These are phyloP conservation scores for Eriocheir sinensis DNA, from an alignment of 1,140 invertebrate species.

Conservation along the genomic window DNA sequence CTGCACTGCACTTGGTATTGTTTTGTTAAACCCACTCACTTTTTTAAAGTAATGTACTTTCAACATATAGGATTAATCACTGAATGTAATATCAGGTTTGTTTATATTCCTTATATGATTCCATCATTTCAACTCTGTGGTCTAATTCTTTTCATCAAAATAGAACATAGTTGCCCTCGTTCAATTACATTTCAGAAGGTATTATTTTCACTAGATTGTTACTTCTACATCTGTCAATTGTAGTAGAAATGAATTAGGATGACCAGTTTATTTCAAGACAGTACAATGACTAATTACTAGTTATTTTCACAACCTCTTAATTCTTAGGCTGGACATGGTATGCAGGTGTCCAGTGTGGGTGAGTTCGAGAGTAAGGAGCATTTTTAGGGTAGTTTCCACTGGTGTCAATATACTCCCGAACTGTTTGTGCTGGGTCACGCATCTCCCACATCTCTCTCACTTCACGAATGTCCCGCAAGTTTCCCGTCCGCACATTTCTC, in stretches of 20 bases:
- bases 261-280: neutral
- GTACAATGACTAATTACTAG: neutral
- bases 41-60: neutral
- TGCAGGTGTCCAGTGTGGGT: conserved; percentile 60
- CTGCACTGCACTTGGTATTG: conserved; percentile 7
- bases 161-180: neutral
- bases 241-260: neutral
- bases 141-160: neutral
- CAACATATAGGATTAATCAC: neutral
- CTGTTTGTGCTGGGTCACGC: conserved; percentile 68
- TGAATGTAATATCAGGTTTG: neutral
- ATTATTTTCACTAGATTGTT: neutral
- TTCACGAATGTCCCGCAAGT: conserved; percentile 58
- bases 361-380: conserved; percentile 66
- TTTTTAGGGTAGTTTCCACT: conserved; percentile 68
- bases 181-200: neutral
- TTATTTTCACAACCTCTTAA: conserved; percentile 33
- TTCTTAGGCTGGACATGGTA: conserved; percentile 69
- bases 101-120: neutral
- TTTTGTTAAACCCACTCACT: conserved; percentile 24
- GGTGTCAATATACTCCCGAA: conserved; percentile 70
- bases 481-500: conserved; percentile 42
- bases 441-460: conserved; percentile 71
- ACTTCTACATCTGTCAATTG: neutral
- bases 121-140: neutral